phyloP scores from a whole-genome alignment of 1,140 invertebrate genomes.

The Drosophila pallidifrons region DNA sequence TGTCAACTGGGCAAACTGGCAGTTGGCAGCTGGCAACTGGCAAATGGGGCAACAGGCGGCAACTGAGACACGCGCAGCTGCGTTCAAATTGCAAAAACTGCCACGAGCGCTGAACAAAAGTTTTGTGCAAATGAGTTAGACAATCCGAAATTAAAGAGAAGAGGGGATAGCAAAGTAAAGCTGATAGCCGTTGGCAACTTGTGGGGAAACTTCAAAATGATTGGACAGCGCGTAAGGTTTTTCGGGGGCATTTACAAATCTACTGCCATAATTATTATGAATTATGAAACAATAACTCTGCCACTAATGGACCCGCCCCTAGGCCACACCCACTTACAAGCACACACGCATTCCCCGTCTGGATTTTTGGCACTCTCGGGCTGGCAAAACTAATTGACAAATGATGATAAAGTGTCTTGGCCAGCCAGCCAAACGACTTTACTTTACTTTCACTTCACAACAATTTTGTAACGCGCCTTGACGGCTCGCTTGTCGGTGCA shows the following conservation, averaged over 20 bases:
- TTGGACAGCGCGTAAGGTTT: conserved; percentile 42
- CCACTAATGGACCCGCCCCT: conserved; percentile 44
- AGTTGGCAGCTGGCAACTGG: conserved; percentile 26
- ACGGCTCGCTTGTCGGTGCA: conserved; percentile 13
- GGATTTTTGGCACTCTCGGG: conserved; percentile 29
- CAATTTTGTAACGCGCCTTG: conserved; percentile 57
- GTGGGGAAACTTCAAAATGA: conserved; percentile 45
- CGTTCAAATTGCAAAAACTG: conserved; percentile 62
- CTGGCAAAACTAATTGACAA: conserved; percentile 75
- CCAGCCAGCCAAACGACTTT: conserved; percentile 37
- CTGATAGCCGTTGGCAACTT: conserved; percentile 19
- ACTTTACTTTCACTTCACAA: conserved; percentile 35
- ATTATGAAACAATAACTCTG: conserved; percentile 71
- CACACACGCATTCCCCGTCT: neutral
- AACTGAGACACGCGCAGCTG: conserved; percentile 42
- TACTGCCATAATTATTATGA: conserved; percentile 77
- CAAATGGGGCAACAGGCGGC: conserved; percentile 3
- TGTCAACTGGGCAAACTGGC: conserved; percentile 14
- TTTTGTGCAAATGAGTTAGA: conserved; percentile 60
- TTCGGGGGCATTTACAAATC: conserved; percentile 57
- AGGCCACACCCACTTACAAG: conserved; percentile 8
- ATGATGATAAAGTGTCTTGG: conserved; percentile 80
- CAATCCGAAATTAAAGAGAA: conserved; percentile 3
- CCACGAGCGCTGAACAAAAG: conserved; percentile 58
- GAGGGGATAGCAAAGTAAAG: neutral